Percentiles rank a stretch among this genome's conserved stretches.
These are phyloP conservation scores for Eucera pruinosa DNA, from an alignment of 2,888 invertebrate genomes.

Conservation along the genomic window DNA sequence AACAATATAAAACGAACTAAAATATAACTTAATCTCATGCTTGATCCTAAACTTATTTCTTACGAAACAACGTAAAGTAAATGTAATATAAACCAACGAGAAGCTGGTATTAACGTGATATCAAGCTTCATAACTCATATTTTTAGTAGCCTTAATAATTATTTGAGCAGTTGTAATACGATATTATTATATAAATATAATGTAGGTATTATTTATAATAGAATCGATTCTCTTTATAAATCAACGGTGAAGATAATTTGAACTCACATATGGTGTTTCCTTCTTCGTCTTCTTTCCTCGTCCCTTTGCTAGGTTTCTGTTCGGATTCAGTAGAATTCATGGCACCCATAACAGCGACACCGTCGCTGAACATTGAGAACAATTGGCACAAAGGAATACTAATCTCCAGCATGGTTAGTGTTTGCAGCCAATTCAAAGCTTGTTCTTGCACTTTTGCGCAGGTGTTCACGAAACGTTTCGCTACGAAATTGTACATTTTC, in stretches of 20 bases:
- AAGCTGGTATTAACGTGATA: too few relatives aligned
- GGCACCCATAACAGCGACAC: slow-evolving; percentile 90
- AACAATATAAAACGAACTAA: too few relatives aligned
- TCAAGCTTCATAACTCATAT: too few relatives aligned
- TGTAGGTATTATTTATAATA: too few relatives aligned
- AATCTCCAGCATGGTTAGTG: slow-evolving; percentile 94
- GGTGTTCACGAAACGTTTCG: slow-evolving; percentile 92
- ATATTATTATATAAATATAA: too few relatives aligned
- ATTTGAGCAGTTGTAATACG: too few relatives aligned
- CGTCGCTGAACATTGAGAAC: slow-evolving; percentile 95
- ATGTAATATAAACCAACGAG: too few relatives aligned
- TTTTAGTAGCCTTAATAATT: too few relatives aligned
- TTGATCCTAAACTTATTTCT: too few relatives aligned
- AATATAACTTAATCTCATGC: too few relatives aligned
- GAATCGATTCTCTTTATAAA: neutral
- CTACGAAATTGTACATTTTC: slow-evolving; percentile 97
- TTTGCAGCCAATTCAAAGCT: slow-evolving; percentile 95
- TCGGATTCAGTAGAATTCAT: slow-evolving; percentile 72
- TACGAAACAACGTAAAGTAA: too few relatives aligned
- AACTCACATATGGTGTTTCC: slow-evolving; percentile 86
- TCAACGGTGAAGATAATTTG: neutral
- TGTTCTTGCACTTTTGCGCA: slow-evolving; percentile 94
- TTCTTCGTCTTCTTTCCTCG: slow-evolving; percentile 70
- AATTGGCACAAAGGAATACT: slow-evolving; percentile 94
- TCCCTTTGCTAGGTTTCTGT: slow-evolving; percentile 72